Base-by-base conservation (phyloP, 1,140 invertebrate genomes). In the Helicoverpa zea region DNA sequence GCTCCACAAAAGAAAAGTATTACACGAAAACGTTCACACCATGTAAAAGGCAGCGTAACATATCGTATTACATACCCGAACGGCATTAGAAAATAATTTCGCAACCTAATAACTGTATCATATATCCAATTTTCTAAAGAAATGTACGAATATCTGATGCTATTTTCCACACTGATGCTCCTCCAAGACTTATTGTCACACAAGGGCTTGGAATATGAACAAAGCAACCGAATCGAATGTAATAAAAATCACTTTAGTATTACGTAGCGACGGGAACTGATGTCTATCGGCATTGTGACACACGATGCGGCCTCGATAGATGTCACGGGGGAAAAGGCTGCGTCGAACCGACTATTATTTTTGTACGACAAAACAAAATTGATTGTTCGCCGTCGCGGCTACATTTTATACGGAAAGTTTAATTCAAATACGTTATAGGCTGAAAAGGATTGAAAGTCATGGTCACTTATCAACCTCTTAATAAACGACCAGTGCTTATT, bases 221-320 rank as follows among this genome's bases (percentile, higher is more conserved):
- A 91, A 92, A 94, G 91, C 91, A 89, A 91, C 86, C 89, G 90
- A 92, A 93, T 89, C 92, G 89, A 93, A 94, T 90, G 88, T 91
- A 92, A 93, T 94, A 94, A 94, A 92, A 93, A 93, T 93, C 93
- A 93, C 92, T 94, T 93, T 90, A 91, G 88, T 88, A 90, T 92
- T 91, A 90, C 88, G 84, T 87, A 81, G 82, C 83, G 92, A 92
- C 91, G 89, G 87, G 86, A 87, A 93, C 90, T 92, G 92, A 92
- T 94, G 91, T 92, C 90, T 92, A 92, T 92, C 89, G 90, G 83
- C 87, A 87, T 88, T 89, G 89, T 92, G 91, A 94, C 89, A 93
- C 87, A 92, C 89, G 92, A 90, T 88, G 90, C 91, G 88, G 91
- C 87, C 84, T 86, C 90, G 87, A 90, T 90, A 89, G 90, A 89